These are phyloP conservation scores for Myotis yumanensis DNA, from an alignment of 2,113 vertebrate species.

Conservation along the genomic window DNA sequence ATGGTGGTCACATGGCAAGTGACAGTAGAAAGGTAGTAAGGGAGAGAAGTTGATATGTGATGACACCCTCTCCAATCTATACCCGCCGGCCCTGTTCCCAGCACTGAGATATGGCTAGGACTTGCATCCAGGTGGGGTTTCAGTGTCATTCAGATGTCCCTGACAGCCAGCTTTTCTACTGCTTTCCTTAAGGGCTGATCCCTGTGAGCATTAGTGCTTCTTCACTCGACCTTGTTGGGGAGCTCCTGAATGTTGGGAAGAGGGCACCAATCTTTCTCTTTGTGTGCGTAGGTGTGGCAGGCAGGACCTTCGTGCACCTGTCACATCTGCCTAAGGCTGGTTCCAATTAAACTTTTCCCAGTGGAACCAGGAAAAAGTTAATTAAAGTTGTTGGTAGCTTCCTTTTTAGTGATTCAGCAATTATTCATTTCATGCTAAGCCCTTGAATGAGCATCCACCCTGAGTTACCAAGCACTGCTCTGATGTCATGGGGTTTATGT, in stretches of 20 bases:
- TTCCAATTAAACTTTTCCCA: constrained; percentile 45
- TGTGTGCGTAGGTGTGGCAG: background rate
- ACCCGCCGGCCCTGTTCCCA: too few relatives aligned
- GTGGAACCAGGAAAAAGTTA: constrained; percentile 36
- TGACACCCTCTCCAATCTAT: background rate
- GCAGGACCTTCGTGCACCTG: background rate
- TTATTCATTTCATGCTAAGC: constrained; percentile 63
- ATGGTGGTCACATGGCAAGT: background rate
- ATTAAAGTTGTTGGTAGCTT: background rate
- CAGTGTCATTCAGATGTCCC: background rate
- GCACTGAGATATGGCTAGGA: background rate
- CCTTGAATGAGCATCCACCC: background rate
- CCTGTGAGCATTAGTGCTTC: background rate
- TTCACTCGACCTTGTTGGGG: background rate
- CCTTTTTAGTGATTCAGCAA: constrained; percentile 24
- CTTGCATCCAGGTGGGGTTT: background rate
- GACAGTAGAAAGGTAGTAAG: background rate
- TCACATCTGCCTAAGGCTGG: background rate
- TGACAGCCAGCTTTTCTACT: background rate
- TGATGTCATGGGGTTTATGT: constrained; percentile 38
- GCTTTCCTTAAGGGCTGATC: background rate
- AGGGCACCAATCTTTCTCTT: background rate
- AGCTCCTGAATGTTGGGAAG: background rate
- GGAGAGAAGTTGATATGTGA: background rate
- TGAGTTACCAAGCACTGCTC: background rate